Evolutionary conservation across 1,140 invertebrate genomes (phyloP), one percentile per base, ranked within the genome.

Genomic region (Gryon sp.): DNA sequence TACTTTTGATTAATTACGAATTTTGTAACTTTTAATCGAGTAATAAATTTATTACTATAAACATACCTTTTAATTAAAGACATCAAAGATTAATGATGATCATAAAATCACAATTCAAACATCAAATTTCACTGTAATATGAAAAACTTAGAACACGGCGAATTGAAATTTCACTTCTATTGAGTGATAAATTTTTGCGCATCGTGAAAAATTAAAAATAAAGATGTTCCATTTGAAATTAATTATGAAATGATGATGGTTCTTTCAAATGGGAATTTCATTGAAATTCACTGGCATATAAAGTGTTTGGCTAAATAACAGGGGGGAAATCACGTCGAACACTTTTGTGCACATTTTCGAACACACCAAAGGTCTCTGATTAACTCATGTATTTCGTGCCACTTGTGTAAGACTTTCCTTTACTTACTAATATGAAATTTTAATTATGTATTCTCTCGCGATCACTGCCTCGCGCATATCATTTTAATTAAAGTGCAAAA

Each of bases 401-500:
- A 20, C 36, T 16, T 28, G 28, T 19, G 11, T 15, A 16, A 30
- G 55, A 72, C 66, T 62, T 72, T 72, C 66, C 66, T 53, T 62
- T 43, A 26, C 36, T 43, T 26, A 50, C 15, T 65, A 24, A 24
- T 34, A 14, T 34, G 11, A n/a, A 14, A 34, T 34, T 34, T 34
- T 34, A 34, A 34, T 34, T 34, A 34, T 12, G 32, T 34, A 34
- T 34, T 12, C 32, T 34, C 5, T 28, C 53, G 26, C 26, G 26
- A 28, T 28, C 26, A 28, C 2, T 28, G 26, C 26, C 26, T 28
- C 11, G 55, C 48, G 36, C 55, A 46, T 72, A 72, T 72, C 55
- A 55, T 53, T 62, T 72, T 60, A 72, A 62, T 72, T 60, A 62
- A 62, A 70, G 53, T 45, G 57, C 66, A 38, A 32, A 52, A 60